Evolutionary conservation across 2,797 vertebrate genomes (phyloP).

Genomic region (Erpetoichthys calabaricus): DNA sequence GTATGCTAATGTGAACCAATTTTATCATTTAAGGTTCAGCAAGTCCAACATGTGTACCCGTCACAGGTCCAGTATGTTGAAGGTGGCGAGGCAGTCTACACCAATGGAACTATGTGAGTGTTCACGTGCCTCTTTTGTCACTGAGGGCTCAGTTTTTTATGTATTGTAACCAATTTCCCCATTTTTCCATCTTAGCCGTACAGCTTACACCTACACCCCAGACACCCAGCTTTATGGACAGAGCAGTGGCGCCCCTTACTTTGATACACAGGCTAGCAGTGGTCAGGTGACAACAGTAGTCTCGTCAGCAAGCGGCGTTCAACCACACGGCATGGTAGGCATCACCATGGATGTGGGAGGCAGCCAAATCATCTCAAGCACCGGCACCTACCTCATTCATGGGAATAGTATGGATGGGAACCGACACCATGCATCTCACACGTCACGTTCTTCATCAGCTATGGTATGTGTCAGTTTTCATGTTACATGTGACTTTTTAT

Average conservation of each 20-base stretch:
- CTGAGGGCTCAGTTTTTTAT: neutral
- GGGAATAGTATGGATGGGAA: constrained; percentile 72
- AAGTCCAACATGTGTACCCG: constrained; percentile 80
- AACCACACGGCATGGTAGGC: constrained; percentile 88
- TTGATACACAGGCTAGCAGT: constrained; percentile 71
- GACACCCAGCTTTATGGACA: constrained; percentile 83
- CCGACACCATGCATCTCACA: constrained; percentile 78
- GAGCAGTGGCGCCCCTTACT: constrained; percentile 71
- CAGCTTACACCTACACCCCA: constrained; percentile 79
- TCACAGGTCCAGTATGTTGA: constrained; percentile 92
- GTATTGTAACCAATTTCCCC: constrained; percentile 7
- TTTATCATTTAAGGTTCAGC: constrained; percentile 52
- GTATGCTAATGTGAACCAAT: no score
- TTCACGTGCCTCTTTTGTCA: neutral
- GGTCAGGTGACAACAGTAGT: constrained; percentile 81
- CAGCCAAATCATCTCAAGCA: constrained; percentile 80
- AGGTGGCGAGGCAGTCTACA: constrained; percentile 78
- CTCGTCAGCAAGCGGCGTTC: constrained; percentile 70
- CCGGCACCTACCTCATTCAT: constrained; percentile 87
- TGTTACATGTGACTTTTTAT: no score
- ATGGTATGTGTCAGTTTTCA: constrained; percentile 60
- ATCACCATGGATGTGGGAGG: constrained; percentile 85
- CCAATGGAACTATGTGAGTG: constrained; percentile 89
- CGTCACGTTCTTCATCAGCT: constrained; percentile 85
- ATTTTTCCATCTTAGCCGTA: constrained; percentile 48